Base-by-base conservation (phyloP, 2,888 invertebrate species). In the Sympetrum striolatum region DNA sequence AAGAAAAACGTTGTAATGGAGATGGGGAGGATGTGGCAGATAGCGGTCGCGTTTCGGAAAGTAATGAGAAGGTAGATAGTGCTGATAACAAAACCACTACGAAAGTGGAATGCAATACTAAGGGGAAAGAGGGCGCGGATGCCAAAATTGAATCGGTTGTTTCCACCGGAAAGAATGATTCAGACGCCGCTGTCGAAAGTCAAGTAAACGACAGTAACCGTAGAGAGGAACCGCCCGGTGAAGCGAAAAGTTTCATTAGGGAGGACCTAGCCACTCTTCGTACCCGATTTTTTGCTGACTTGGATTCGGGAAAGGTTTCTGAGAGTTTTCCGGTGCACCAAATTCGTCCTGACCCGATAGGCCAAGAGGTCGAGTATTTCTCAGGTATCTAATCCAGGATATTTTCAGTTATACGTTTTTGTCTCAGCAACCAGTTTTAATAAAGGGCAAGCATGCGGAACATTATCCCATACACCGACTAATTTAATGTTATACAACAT, bases 231-330 rank as follows among this genome's bases (percentile, higher is more conserved):
- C 73, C 73, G 73, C 73, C 73, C 73, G 60, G 37, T 39, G 86
- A 60, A 37, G 86, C 58, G 22, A 86, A 86, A 37, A 60, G 31
- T 60, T 81, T 97, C 81, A 97, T 97, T 90, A 95, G 96, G 91
- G 97, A 97, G 93, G 97, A 97, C 93, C 94, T 97, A 92, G 97
- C 97, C 91, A 94, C 97, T 92, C 95, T 96, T 91, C 95, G 97
- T 91, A 97, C 97, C 93, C 95, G 97, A 92, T 96, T 97, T 94
- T 97, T 97, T 94, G 96, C 97, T 90, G 97, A 97, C 93, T 95
- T 97, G 91, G 95, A 97, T 92, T 95, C 96, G 92, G 96, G 60
- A 22, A 60, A 18, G 37, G 37, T 96, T 92, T 96, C 97, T 81
- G 96, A 96, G 93, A 96, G 96, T 92, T 96, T 96, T 90, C 95